Conservation (phyloP, 2,113 vertebrate species). For the Phasianus colchicus region DNA sequence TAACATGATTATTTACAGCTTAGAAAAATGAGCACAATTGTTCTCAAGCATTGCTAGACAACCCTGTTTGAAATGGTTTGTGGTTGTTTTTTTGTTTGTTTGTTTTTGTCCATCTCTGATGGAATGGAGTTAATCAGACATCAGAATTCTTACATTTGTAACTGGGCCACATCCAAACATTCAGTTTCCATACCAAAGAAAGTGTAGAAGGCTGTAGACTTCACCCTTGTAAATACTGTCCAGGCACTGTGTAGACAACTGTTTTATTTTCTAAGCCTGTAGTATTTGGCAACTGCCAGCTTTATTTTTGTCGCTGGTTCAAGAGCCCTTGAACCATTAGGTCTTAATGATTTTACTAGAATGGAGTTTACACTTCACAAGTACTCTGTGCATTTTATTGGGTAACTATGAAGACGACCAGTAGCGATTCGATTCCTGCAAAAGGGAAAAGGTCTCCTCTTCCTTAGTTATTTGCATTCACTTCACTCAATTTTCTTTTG, state of each 20-base stretch:
- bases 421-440: neutral
- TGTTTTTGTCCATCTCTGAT: neutral
- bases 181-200: neutral
- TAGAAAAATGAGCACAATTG: neutral
- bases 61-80: neutral
- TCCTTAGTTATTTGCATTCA: neutral
- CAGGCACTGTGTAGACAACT: neutral
- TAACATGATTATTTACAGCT: neutral
- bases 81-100: too few species aligned
- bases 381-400: neutral
- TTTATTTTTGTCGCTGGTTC: neutral
- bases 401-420: neutral
- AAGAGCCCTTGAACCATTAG: neutral
- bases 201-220: neutral
- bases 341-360: neutral
- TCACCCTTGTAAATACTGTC: neutral
- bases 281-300: neutral
- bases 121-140: neutral
- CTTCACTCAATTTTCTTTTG: fast-evolving
- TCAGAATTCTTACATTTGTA: neutral
- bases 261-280: neutral
- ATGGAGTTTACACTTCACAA: neutral
- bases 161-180: neutral
- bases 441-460: neutral
- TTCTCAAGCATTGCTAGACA: neutral